Percentiles rank a stretch among this genome's conserved stretches.
These are phyloP conservation scores for Drosophila barbarae DNA, from an alignment of 2,888 invertebrate species.

Conservation along the genomic window DNA sequence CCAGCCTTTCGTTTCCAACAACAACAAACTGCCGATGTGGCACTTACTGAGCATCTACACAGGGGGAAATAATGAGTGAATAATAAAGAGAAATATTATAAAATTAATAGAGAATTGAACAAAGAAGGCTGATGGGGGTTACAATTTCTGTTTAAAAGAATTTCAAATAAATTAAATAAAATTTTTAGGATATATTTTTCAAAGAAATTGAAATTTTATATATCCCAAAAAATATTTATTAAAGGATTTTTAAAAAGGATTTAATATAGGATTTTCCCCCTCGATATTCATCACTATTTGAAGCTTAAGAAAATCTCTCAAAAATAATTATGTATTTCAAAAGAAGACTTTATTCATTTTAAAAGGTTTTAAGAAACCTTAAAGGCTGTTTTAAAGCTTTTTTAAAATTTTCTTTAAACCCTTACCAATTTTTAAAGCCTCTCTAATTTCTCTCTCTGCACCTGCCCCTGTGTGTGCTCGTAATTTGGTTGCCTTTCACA, in stretches of 20 bases:
- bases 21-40: slow-evolving; percentile 36
- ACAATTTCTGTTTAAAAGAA: too few relatives aligned
- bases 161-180: not conserved
- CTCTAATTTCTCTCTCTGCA: slow-evolving; percentile 3
- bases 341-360: not conserved
- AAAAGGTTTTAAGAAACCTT: not conserved
- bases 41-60: slow-evolving; percentile 23
- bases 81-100: not conserved
- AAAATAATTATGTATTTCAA: not conserved
- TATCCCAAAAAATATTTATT: too few relatives aligned
- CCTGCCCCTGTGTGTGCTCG: slow-evolving; percentile 53
- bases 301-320: not conserved
- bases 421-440: not conserved
- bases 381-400: not conserved
- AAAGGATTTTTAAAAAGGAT: too few relatives aligned
- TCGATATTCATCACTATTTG: not conserved
- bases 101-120: too few relatives aligned
- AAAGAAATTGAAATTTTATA: not conserved
- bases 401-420: not conserved
- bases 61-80: not conserved
- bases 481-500: slow-evolving; percentile 75
- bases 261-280: not conserved
- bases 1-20: slow-evolving; percentile 57
- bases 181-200: not conserved
- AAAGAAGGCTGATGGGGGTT: not conserved